Conservation (phyloP, 2,888 invertebrate species). For the Eupithecia abbreviata region DNA sequence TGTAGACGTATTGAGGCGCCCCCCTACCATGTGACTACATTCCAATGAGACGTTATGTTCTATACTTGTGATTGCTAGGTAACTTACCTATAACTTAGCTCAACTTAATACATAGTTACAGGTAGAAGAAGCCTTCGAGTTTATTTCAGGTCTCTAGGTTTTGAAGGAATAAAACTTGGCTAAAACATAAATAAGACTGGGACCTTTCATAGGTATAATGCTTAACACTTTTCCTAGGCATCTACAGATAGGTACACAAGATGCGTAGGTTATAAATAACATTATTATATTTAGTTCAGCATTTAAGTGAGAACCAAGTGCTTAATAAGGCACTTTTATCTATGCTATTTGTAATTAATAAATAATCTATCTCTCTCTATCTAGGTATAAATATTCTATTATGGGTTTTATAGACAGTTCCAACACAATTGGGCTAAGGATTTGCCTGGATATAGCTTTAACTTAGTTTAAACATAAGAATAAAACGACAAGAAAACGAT, state of each 20-base stretch:
- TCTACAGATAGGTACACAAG: too few relatives aligned
- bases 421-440: not conserved
- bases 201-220: not conserved
- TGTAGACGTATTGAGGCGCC: constrained; percentile 41
- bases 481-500: constrained; percentile 13
- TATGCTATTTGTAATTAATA: too few relatives aligned
- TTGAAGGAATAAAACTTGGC: not conserved
- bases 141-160: not conserved
- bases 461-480: not conserved
- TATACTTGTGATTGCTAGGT: not conserved
- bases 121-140: not conserved
- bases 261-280: too few relatives aligned
- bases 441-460: not conserved
- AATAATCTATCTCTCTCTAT: too few relatives aligned
- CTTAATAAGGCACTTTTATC: too few relatives aligned
- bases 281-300: not conserved
- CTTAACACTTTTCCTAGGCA: not conserved
- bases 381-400: not conserved
- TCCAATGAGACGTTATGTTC: not conserved
- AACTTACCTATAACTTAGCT: not conserved
- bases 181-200: not conserved
- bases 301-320: not conserved
- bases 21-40: constrained; percentile 37
- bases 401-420: not conserved
- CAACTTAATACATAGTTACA: too few relatives aligned